phyloP scores from a whole-genome alignment of 53 echinoderm and acorn worm genomes.

The Luidia sarsii region DNA sequence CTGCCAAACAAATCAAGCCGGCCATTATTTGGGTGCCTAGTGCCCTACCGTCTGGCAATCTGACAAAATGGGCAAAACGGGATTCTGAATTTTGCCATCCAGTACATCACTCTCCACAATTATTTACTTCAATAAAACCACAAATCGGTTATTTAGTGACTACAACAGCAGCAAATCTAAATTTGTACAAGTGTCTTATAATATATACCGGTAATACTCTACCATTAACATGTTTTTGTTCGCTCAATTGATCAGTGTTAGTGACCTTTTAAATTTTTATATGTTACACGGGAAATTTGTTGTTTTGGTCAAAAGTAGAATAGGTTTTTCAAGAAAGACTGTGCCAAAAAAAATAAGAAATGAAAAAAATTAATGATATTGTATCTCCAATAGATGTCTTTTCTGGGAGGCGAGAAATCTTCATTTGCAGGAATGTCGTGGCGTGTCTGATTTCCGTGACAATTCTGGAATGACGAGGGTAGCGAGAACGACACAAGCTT shows the following conservation, averaged over 20 bases:
- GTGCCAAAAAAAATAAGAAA: neutral
- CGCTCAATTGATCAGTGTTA: neutral
- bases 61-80: neutral
- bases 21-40: too few relatives aligned
- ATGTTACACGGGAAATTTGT: neutral
- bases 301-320: neutral
- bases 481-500: neutral
- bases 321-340: neutral
- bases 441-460: neutral
- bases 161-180: neutral
- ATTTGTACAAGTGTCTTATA: neutral
- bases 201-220: neutral
- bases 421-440: neutral
- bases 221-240: neutral
- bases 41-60: too few relatives aligned
- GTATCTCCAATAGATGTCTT: neutral
- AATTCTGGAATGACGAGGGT: neutral
- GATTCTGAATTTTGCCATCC: neutral
- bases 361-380: neutral
- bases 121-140: neutral
- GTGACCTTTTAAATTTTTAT: neutral
- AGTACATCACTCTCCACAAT: neutral
- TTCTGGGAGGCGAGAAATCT: neutral
- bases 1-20: neutral
- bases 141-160: neutral